phyloP scores from a whole-genome alignment of 2,797 vertebrate species.

The Enteromius paludinosus region DNA sequence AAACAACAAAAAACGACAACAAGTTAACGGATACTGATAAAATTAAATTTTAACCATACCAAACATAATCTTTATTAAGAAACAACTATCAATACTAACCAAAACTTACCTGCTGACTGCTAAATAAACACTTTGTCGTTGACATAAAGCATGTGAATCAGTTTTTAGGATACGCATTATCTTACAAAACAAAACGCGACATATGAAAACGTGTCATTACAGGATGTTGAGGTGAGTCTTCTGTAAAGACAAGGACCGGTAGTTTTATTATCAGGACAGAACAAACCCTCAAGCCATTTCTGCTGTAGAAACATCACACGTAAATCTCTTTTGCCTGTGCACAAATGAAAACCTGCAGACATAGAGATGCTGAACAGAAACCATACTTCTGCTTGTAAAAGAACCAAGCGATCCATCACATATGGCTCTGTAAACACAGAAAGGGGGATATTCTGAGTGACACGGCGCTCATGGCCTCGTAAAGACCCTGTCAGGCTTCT shows the following conservation, averaged over 20 bases:
- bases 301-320: slow-evolving; percentile 44
- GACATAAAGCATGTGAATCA: background rate
- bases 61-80: background rate
- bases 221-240: slow-evolving; percentile 48
- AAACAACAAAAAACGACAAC: background rate
- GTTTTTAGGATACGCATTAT: background rate
- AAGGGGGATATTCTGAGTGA: slow-evolving; percentile 44
- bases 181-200: background rate
- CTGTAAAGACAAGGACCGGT: slow-evolving; percentile 65
- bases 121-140: background rate
- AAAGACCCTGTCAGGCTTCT: slow-evolving; percentile 50
- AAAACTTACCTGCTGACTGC: slow-evolving; percentile 54
- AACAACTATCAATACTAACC: background rate
- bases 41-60: background rate
- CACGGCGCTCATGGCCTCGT: slow-evolving; percentile 46
- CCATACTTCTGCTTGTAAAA: slow-evolving; percentile 18
- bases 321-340: slow-evolving; percentile 5
- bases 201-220: slow-evolving; percentile 50
- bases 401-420: slow-evolving; percentile 36
- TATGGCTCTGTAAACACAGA: slow-evolving; percentile 35
- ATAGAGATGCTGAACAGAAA: slow-evolving; percentile 32
- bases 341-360: slow-evolving; percentile 32
- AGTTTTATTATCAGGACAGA: slow-evolving; percentile 66
- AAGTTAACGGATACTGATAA: background rate
- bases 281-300: slow-evolving; percentile 50